Evolutionary conservation across 2,797 vertebrate genomes (phyloP), one percentile per base, ranked within the genome.

Genomic region (Euthynnus affinis): DNA sequence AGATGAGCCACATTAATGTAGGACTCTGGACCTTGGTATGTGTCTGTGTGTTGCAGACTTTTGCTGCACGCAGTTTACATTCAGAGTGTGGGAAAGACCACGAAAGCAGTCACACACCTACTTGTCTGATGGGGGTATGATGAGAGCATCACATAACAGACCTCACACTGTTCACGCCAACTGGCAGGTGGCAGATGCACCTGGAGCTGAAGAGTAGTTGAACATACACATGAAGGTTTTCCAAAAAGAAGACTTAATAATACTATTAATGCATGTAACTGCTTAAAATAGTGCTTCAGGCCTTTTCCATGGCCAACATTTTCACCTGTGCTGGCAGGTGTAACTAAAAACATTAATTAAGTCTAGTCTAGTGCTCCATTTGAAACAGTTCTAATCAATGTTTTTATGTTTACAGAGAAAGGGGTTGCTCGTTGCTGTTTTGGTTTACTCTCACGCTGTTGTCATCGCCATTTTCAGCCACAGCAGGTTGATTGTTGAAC

Each of bases 111-210:
- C 67, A 46, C 79, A 79, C 85, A 86, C 71, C 73, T 83, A 76
- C 55, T 64, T 76, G 74, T 80, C 72, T 78, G 86, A 93, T 90
- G 86, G 71, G 88, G 79, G 87, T 75, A 73, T 78, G 89, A 90
- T 90, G 89, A 89, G 88, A 90, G 85, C 84, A 83, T 89, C 81
- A 69, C 75, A 76, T 76, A 74, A 71, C 74, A 85, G 88, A 75
- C 89, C 80, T 79, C 87, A 88, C 87, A 88, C 86, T 83, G 80
- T 79, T 81, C 78, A 80, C 73, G 29, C 49, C 22, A 32, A 63
- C 69, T 83, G 80, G 78, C 91, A 88, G 92, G 86, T 91, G 91
- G 80, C 80, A 65, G 46, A 64, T 23, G 27, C 90, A 89, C 88
- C 92, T 90, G 91, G 84, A 22, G 48, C 62, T 71, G 53, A 44